Evolutionary conservation across 2,113 vertebrate genomes (phyloP).

Genomic region (Nipponia nippon): DNA sequence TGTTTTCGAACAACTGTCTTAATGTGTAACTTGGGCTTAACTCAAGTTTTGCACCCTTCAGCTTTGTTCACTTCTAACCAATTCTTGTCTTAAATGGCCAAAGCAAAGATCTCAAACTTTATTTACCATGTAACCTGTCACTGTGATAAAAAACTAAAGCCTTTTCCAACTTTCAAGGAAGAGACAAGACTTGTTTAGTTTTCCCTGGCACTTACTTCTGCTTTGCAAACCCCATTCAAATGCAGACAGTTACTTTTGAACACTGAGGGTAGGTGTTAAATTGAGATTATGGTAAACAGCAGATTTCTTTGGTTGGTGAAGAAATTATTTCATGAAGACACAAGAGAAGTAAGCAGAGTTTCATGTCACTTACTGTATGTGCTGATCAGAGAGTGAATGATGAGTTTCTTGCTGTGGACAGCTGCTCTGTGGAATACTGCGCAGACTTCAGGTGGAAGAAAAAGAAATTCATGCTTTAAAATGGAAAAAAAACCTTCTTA

Average conservation of each 20-base stretch:
- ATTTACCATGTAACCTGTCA: constrained; percentile 52
- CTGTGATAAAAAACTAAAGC: constrained; percentile 13
- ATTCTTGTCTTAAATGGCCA: not conserved
- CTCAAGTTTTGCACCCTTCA: constrained; percentile 2
- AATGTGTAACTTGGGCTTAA: not conserved
- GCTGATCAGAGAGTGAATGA: constrained; percentile 61
- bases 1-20: not conserved
- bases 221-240: constrained; percentile 32
- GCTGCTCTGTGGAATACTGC: constrained; percentile 23
- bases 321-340: constrained; percentile 64
- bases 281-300: constrained; percentile 71
- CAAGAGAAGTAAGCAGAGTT: constrained; percentile 59
- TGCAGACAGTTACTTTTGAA: constrained; percentile 61
- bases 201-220: constrained; percentile 30
- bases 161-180: constrained; percentile 25
- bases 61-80: constrained; percentile 21
- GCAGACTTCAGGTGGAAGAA: constrained; percentile 32
- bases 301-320: constrained; percentile 58
- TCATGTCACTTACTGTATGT: constrained; percentile 55
- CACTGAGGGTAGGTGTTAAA: constrained; percentile 55
- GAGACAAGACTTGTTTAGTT: constrained; percentile 1
- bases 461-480: constrained; percentile 33
- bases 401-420: constrained; percentile 41
- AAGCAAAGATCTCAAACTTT: constrained; percentile 44
- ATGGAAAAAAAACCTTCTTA: not conserved